A percentile compares a stretch with the other conserved stretches of the same genome.
These are phyloP conservation scores for Frankliniella fusca DNA, from an alignment of 2,888 invertebrate genomes.

Conservation along the genomic window DNA sequence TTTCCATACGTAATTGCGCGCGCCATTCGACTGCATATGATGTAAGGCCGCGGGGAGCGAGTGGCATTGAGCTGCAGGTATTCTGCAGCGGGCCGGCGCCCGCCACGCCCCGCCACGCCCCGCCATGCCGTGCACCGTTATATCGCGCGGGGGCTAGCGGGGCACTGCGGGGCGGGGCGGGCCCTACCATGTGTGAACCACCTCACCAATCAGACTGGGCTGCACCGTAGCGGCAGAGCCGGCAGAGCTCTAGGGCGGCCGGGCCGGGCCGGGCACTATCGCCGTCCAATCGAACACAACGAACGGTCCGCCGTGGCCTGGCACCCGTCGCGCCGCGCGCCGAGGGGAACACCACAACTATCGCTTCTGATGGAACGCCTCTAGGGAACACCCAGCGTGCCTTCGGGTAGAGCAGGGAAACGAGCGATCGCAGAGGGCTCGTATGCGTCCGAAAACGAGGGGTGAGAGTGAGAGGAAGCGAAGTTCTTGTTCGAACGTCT, in stretches of 20 bases:
- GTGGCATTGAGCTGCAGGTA: not conserved
- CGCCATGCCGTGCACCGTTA: not conserved
- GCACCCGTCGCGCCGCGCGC: too few species aligned
- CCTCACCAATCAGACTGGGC: not conserved
- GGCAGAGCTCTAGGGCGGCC: too few species aligned
- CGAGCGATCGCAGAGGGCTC: too few species aligned
- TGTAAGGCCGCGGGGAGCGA: not conserved
- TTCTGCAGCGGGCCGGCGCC: not conserved
- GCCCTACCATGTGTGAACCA: conserved; percentile 1
- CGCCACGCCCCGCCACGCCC: not conserved
- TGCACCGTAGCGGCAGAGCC: too few species aligned
- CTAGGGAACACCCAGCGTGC: too few species aligned
- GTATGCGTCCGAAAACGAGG: too few species aligned
- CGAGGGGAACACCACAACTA: too few species aligned
- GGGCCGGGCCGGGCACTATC: not conserved
- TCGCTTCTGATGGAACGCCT: too few species aligned
- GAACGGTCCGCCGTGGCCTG: not conserved
- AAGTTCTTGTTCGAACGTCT: too few species aligned
- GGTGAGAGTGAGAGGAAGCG: too few species aligned
- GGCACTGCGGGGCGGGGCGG: not conserved
- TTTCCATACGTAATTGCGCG: not conserved
- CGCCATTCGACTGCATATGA: not conserved
- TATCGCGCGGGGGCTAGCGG: not conserved
- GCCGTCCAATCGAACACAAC: not conserved
- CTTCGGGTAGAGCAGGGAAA: too few species aligned